Percentiles rank a stretch among this genome's conserved stretches.
Conservation (phyloP, 2,888 invertebrate species). For the Stenichneumon culpator region DNA sequence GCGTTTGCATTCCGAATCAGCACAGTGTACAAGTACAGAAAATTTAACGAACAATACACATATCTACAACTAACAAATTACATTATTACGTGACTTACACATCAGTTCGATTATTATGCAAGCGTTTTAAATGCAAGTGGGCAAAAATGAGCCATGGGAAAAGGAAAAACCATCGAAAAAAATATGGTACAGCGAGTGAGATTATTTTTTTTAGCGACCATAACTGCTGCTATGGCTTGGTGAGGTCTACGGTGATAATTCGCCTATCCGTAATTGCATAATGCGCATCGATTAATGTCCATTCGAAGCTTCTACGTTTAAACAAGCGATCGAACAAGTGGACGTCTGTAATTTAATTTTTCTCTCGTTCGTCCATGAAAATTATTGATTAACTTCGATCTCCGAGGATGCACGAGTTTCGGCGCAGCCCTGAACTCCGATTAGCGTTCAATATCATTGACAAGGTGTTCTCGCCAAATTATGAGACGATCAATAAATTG, state of each 20-base stretch:
- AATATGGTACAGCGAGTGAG: constrained; percentile 71
- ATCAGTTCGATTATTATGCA: constrained; percentile 1
- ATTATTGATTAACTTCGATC: constrained; percentile 13
- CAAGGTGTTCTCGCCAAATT: constrained; percentile 11
- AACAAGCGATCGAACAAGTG: constrained; percentile 19
- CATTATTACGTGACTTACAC: constrained; percentile 1
- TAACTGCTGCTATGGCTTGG: constrained; percentile 33
- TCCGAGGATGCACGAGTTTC: constrained; percentile 7
- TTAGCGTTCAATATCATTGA: constrained; percentile 53
- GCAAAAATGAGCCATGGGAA: constrained; percentile 33
- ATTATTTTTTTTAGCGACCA: constrained; percentile 3
- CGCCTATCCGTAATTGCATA: constrained; percentile 24
- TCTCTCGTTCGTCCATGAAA: neutral
- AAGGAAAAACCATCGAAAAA: constrained; percentile 76
- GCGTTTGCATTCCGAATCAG: neutral
- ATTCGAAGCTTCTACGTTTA: constrained; percentile 22
- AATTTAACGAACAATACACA: constrained; percentile 4
- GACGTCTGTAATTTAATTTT: neutral
- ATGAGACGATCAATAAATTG: constrained; percentile 31
- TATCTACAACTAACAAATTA: constrained; percentile 18
- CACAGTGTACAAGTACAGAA: neutral
- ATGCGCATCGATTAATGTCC: constrained; percentile 67
- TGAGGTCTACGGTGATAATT: constrained; percentile 48
- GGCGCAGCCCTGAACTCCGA: constrained; percentile 59
- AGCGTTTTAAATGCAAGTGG: constrained; percentile 20